These are phyloP conservation scores for Brevimyrus niger DNA, from an alignment of 2,113 vertebrate species.

Conservation along the genomic window DNA sequence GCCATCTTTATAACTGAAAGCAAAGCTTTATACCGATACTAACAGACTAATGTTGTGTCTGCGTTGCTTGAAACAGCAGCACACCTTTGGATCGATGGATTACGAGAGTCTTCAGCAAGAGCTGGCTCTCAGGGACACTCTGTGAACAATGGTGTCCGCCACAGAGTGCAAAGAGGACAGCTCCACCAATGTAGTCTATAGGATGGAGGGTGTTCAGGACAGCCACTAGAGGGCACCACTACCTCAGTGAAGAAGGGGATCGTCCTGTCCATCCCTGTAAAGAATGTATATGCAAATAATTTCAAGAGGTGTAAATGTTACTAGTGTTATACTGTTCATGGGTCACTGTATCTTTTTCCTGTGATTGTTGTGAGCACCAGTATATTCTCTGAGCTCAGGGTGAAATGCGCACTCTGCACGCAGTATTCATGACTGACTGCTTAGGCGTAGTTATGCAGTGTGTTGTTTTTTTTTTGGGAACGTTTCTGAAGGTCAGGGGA, in stretches of 20 bases:
- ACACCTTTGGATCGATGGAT: slow-evolving; percentile 87
- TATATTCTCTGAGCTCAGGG: background rate
- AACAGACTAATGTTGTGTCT: slow-evolving; percentile 78
- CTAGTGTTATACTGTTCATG: background rate
- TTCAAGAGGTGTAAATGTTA: background rate
- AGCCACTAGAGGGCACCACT: slow-evolving; percentile 40
- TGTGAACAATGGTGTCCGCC: slow-evolving; percentile 94
- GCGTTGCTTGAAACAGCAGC: slow-evolving; percentile 92
- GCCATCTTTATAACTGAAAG: background rate
- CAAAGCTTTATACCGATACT: background rate
- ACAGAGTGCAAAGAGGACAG: slow-evolving; percentile 87
- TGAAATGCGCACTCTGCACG: background rate
- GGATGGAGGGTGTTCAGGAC: slow-evolving; percentile 83
- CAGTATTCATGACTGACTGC: background rate
- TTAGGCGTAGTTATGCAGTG: background rate
- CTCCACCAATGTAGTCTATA: slow-evolving; percentile 97
- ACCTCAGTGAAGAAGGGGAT: background rate
- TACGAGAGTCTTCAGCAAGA: slow-evolving; percentile 97
- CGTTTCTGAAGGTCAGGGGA: background rate
- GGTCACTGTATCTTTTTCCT: background rate
- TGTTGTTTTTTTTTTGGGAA: background rate
- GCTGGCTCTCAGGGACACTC: slow-evolving; percentile 93
- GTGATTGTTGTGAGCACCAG: background rate
- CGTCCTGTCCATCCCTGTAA: background rate
- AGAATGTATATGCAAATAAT: background rate